These are phyloP conservation scores for Chaenogobius annularis DNA, from an alignment of 2,113 vertebrate species.

Conservation along the genomic window DNA sequence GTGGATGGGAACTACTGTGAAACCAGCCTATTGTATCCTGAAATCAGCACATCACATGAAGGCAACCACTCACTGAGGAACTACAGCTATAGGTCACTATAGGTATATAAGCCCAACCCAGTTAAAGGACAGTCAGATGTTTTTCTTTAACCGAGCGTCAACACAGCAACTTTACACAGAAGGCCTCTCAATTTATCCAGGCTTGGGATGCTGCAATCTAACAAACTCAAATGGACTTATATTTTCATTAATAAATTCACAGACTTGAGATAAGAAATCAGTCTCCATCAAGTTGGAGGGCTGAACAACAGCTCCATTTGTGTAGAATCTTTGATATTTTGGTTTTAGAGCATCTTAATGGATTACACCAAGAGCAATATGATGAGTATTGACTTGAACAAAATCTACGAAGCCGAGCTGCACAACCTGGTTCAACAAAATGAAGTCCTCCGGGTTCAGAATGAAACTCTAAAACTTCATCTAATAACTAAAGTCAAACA, in stretches of 20 bases:
- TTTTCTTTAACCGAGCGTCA: neutral
- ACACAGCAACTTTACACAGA: neutral
- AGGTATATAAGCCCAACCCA: neutral
- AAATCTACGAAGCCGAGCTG: neutral
- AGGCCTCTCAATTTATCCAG: neutral
- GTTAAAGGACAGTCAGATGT: neutral
- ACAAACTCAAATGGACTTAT: neutral
- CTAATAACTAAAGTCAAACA: neutral
- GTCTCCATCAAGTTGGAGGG: neutral
- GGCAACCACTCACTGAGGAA: neutral
- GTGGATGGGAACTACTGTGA: neutral
- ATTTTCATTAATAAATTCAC: neutral
- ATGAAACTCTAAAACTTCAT: slow-evolving; percentile 1
- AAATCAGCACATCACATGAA: too few relatives aligned
- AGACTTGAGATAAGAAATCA: neutral
- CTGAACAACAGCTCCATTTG: neutral
- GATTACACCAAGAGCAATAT: slow-evolving; percentile 4
- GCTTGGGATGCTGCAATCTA: too few relatives aligned
- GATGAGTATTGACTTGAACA: neutral
- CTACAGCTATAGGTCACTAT: neutral
- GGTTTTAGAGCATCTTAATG: neutral
- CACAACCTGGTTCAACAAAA: neutral
- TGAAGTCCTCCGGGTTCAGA: slow-evolving; percentile 2
- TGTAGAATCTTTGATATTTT: neutral
- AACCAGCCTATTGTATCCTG: neutral